A percentile compares a stretch with the other conserved stretches of the same genome.
phyloP scores from a whole-genome alignment of 2,797 vertebrate species.

The Toxotes lorentzi region DNA sequence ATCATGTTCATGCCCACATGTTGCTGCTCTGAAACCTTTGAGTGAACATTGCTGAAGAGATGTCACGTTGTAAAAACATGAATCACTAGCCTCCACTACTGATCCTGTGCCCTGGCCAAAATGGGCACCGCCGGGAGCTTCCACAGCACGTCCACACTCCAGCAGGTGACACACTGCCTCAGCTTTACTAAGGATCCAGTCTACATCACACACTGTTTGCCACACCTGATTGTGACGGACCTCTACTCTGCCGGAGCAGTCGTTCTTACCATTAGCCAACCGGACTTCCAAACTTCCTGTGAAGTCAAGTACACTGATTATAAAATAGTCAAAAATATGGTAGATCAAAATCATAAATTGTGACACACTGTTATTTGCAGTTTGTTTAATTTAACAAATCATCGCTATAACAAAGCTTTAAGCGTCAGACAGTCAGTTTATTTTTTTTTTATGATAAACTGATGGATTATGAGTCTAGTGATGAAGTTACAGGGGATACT shows the following conservation, averaged over 20 bases:
- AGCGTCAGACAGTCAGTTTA: neutral
- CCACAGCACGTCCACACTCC: conserved; percentile 65
- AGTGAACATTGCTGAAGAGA: conserved; percentile 61
- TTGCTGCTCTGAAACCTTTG: conserved; percentile 58
- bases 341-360: neutral
- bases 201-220: conserved; percentile 75
- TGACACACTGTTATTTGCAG: too few relatives aligned
- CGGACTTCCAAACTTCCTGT: conserved; percentile 69
- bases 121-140: neutral
- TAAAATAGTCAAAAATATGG: neutral
- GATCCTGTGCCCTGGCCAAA: conserved; percentile 64
- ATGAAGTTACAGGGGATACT: neutral
- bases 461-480: neutral
- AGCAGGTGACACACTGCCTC: conserved; percentile 57
- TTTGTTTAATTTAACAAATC: too few relatives aligned
- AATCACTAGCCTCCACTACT: conserved; percentile 57
- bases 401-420: too few relatives aligned
- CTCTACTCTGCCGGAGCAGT: conserved; percentile 80
- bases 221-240: conserved; percentile 60
- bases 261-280: conserved; percentile 35
- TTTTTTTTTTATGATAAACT: neutral
- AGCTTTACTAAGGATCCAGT: conserved; percentile 72
- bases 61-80: conserved; percentile 64
- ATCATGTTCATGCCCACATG: conserved; percentile 70
- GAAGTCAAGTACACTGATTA: conserved; percentile 15